Evolutionary conservation across 2,888 invertebrate genomes (phyloP), one percentile per base, ranked within the genome.

Genomic region (Aethes cnicana): DNA sequence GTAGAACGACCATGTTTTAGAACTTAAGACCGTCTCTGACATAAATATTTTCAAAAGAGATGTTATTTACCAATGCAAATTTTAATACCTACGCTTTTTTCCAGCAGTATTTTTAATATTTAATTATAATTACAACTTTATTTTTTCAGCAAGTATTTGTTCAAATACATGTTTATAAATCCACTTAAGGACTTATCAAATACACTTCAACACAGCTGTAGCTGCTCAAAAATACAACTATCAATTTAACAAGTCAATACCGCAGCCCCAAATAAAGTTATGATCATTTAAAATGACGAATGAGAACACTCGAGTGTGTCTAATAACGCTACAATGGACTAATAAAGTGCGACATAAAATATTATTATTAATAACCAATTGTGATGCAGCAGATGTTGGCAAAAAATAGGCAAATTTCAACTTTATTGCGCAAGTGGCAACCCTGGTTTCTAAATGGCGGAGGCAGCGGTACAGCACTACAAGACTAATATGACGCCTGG

Each of bases 301-400:
- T 69, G 65, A 39, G 59, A 53, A 68, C 67, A 68, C 73, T 80
- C 58, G 68, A 76, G 62, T 80, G 72, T 75, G 54, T 70, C 75
- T 72, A 77, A 81, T 72, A 64, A 54, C 32, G 47, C 56, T 67
- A 78, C 77, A 81, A 80, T 76, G 56, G 69, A 49, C 59, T 70
- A 76, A 77, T 77, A 74, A 70, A 72, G 69, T 66, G 57, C 35
- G 58, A 57, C 53, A 70, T 70, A 68, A 68, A 75, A 72, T 78
- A 75, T 71, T 74, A 76, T 74, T 75, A 76, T 69, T 74, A 71
- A 66, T 62, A 58, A 56, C 54, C 59, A 44, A 55, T 49, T 54
- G 57, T 46, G 47, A 37, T 39, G 12, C 58, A 58, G 55, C 71
- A 74, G 69, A 74, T 72, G 69, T 59, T 63, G 52, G 2, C 44